phyloP scores from a whole-genome alignment of 2,888 invertebrate genomes.

The Mesochorus sp. region DNA sequence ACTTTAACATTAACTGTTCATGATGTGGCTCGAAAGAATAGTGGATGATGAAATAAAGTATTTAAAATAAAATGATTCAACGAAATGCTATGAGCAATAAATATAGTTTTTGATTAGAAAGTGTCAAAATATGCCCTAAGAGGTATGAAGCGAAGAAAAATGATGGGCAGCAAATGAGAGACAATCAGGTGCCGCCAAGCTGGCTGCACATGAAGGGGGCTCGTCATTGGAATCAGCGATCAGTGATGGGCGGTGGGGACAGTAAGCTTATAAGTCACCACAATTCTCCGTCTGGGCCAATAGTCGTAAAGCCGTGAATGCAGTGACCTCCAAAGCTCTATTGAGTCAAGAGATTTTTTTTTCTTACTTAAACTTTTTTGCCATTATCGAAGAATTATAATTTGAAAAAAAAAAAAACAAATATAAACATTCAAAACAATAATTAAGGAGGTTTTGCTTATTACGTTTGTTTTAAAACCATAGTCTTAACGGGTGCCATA shows the following conservation, averaged over 20 bases:
- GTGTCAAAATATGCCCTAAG: not conserved
- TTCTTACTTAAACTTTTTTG: not conserved
- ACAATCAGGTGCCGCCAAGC: conserved; percentile 79
- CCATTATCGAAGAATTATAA: not conserved
- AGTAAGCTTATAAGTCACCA: conserved; percentile 80
- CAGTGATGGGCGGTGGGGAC: conserved; percentile 76
- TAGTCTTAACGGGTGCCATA: not conserved
- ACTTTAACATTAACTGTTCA: too few species aligned
- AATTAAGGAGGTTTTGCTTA: not conserved
- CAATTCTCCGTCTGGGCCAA: conserved; percentile 76
- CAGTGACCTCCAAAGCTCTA: conserved; percentile 63
- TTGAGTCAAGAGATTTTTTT: not conserved
- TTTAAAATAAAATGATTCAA: too few species aligned
- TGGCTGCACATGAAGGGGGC: conserved; percentile 79
- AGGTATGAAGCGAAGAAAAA: conserved; percentile 4
- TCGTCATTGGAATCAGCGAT: conserved; percentile 75
- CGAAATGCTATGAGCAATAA: conserved; percentile 7
- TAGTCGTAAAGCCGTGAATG: conserved; percentile 80
- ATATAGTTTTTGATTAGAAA: not conserved
- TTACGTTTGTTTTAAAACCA: too few species aligned
- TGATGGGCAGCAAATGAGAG: conserved; percentile 60
- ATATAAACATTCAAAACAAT: not conserved
- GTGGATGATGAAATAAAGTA: too few species aligned
- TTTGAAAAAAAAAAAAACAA: not conserved
- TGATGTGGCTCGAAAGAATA: too few species aligned